Evolutionary conservation across 2,797 vertebrate genomes (phyloP).

Genomic region (Ctenopoma multispine): DNA sequence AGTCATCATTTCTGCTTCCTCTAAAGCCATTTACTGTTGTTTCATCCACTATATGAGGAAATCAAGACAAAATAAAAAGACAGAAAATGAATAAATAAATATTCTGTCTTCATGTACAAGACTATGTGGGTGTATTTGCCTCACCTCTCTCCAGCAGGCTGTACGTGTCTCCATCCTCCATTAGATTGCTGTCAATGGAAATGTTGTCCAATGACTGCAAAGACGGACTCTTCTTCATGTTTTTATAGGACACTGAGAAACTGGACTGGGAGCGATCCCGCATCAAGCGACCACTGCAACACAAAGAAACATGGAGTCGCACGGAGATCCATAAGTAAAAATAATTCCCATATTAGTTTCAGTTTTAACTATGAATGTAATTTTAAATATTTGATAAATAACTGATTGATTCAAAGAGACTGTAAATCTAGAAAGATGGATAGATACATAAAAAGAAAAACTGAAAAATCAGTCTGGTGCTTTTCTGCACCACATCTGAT

Average conservation of each 20-base stretch:
- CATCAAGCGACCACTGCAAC: slow-evolving; percentile 89
- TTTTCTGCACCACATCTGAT: slow-evolving; percentile 21
- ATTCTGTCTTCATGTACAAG: not conserved
- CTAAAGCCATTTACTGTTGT: not conserved
- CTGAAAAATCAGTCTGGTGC: not conserved
- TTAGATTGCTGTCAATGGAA: slow-evolving; percentile 93
- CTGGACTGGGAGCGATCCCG: slow-evolving; percentile 91
- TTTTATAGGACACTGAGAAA: slow-evolving; percentile 92
- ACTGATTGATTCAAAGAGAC: not conserved
- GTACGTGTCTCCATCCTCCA: slow-evolving; percentile 93
- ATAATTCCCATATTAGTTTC: not conserved
- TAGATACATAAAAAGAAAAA: not conserved
- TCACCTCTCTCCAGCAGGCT: slow-evolving; percentile 92
- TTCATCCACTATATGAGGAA: not conserved
- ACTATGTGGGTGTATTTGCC: not conserved
- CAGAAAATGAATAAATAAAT: not conserved
- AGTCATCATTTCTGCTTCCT: not conserved
- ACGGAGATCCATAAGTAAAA: not conserved
- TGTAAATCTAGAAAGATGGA: not conserved
- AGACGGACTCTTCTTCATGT: slow-evolving; percentile 95
- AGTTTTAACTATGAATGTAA: not conserved
- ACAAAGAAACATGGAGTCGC: not conserved
- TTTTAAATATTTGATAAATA: not conserved
- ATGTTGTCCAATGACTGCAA: slow-evolving; percentile 94
- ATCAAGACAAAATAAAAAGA: not conserved